These are phyloP conservation scores for Eleutherodactylus coqui DNA, from an alignment of 2,797 vertebrate species.

Conservation along the genomic window DNA sequence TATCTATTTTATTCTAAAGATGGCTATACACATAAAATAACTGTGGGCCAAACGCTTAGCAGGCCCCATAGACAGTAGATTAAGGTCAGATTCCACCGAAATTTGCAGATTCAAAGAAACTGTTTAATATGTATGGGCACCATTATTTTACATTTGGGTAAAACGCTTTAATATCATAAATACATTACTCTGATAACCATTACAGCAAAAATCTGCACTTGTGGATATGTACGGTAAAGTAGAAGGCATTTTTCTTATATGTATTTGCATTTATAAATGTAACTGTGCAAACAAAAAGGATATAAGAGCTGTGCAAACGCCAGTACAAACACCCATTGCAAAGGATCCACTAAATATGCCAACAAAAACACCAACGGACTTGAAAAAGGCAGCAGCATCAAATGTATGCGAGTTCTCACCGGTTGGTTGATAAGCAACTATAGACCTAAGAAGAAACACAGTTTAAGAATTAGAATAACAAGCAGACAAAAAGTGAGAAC, in stretches of 20 bases:
- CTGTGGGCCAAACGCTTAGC: no score
- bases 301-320: conserved; percentile 96
- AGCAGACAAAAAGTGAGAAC: background rate
- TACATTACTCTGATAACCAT: no score
- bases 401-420: conserved; percentile 92
- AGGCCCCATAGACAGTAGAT: no score
- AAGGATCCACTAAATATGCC: conserved; percentile 98
- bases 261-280: background rate
- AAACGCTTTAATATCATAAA: no score
- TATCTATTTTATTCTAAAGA: no score
- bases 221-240: no score
- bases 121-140: no score
- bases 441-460: conserved; percentile 80
- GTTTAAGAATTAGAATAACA: background rate
- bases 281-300: conserved; percentile 78
- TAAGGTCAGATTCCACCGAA: no score
- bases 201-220: no score
- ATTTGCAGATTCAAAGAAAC: no score
- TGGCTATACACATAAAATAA: no score
- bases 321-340: conserved; percentile 93
- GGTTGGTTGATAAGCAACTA: conserved; percentile 93
- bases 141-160: no score
- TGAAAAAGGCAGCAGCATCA: conserved; percentile 96
- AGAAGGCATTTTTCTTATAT: background rate
- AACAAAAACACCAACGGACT: conserved; percentile 94